Base-by-base conservation (phyloP, 1,140 invertebrate genomes). In the Zaprionus capensis region DNA sequence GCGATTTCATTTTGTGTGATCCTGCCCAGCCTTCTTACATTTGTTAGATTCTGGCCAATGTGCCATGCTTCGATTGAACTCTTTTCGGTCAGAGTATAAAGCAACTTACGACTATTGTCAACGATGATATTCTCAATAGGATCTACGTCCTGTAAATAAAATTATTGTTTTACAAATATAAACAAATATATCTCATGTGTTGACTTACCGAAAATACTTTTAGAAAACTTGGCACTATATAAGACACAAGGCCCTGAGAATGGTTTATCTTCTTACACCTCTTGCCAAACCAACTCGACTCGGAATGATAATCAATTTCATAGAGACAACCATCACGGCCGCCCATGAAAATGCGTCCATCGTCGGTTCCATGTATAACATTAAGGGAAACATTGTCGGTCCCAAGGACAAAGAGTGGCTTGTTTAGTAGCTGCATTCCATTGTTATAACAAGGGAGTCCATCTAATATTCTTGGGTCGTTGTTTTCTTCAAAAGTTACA, bases 241-340 rank as follows among this genome's bases (percentile, higher is more conserved):
- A 98, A 22, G 98, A 97, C 9, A 99, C 93, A 4, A 96, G 94
- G 70, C 97, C 96, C 57, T 96, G 97, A 0, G 98, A 99, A 92
- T 98, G 97, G 94, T 99, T 99, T 2, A 99, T 95, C 94, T 99
- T 99, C 90, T 96, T 96, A 93, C 98, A 99, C 74, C 98, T 96
- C 94, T 98, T 97, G 20, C 97, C 97, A 93, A 99, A 99, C 98
- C 98, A 99, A 59, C 96, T 95, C 68, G 96, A 94, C 93, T 97
- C 96, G 36, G 96, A 96, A 95, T 98, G 97, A 94, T 99, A 99
- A 82, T 95, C 95, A 80, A 99, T 96, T 95, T 99, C 99, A 95
- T 97, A 99, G 1, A 99, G 93, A 81, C 96, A 97, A 14, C 99
- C 98, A 94, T 99, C 98, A 93, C 96, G 97, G 44, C 97, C 98